Percentiles rank a stretch among this genome's conserved stretches.
phyloP scores from a whole-genome alignment of 2,113 vertebrate species.

The Trogon surrucura region DNA sequence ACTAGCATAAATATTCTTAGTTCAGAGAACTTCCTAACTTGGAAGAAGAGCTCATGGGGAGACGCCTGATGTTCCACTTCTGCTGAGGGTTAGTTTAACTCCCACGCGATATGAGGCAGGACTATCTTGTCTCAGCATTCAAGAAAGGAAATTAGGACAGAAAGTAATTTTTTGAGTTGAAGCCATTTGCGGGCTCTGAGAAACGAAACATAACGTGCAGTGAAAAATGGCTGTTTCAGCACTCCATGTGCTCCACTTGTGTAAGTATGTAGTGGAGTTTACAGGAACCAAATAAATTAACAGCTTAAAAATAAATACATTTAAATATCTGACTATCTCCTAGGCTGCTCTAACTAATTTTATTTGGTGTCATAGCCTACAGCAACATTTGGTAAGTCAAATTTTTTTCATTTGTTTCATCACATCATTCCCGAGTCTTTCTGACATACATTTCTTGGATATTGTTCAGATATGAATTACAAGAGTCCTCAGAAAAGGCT shows the following conservation, averaged over 20 bases:
- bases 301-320: background rate
- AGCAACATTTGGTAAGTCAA: background rate
- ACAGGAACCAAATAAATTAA: background rate
- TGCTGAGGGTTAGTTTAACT: background rate
- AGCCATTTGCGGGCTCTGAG: background rate
- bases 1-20: background rate
- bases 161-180: background rate
- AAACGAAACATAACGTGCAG: background rate
- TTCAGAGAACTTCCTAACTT: background rate
- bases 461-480: background rate
- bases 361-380: background rate
- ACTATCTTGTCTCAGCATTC: background rate
- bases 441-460: background rate
- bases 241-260: background rate
- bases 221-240: background rate
- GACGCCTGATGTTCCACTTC: background rate
- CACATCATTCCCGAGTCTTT: background rate
- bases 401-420: background rate
- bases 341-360: background rate
- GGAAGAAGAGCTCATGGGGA: background rate
- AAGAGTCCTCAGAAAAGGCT: background rate
- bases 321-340: background rate
- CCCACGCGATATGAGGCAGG: background rate
- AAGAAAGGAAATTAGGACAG: background rate
- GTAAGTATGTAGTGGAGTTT: background rate